A percentile compares a stretch with the other conserved stretches of the same genome.
phyloP scores from a whole-genome alignment of 2,888 invertebrate genomes.

The Ellobium chinense region DNA sequence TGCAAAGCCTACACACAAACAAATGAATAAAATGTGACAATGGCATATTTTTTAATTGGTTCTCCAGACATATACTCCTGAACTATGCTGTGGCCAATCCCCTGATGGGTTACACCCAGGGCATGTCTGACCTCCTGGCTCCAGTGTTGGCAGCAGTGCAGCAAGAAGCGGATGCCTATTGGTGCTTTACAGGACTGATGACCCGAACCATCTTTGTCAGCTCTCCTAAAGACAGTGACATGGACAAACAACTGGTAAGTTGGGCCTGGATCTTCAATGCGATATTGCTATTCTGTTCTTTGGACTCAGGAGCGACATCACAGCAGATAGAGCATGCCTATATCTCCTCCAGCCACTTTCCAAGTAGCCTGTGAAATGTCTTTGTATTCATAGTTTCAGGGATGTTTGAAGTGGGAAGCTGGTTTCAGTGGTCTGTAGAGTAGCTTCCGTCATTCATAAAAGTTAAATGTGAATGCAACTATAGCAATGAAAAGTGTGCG shows the following conservation, averaged over 20 bases:
- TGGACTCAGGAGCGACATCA: too few species aligned
- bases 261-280: too few species aligned
- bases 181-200: constrained; percentile 81
- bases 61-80: constrained; percentile 88
- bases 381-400: neutral
- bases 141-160: constrained; percentile 80
- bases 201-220: constrained; percentile 92
- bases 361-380: neutral
- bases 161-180: constrained; percentile 80
- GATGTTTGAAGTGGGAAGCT: neutral
- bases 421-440: too few species aligned
- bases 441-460: too few species aligned
- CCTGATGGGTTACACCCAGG: constrained; percentile 78
- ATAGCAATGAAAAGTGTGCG: too few species aligned
- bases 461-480: too few species aligned
- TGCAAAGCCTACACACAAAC: too few species aligned
- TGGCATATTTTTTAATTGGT: too few species aligned
- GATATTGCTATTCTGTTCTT: too few species aligned
- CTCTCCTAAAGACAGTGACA: constrained; percentile 95
- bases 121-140: constrained; percentile 81
- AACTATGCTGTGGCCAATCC: constrained; percentile 94
- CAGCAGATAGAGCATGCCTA: too few species aligned
- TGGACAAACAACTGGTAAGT: constrained; percentile 92
- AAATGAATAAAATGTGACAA: too few species aligned
- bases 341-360: too few species aligned